Base-by-base conservation (phyloP, 2,113 vertebrate species). In the Anolis sagrei region DNA sequence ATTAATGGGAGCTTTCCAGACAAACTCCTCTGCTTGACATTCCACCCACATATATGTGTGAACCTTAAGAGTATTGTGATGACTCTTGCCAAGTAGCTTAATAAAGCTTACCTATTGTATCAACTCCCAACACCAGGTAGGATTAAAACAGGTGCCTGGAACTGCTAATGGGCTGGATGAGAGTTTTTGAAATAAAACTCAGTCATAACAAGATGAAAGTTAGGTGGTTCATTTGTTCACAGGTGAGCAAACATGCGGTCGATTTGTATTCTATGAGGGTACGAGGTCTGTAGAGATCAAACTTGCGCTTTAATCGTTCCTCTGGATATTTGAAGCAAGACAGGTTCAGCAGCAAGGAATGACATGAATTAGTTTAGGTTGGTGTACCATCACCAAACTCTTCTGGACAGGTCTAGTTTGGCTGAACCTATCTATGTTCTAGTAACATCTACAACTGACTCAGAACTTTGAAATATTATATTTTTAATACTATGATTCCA, bases 31-130 rank as follows among this genome's bases (percentile, higher is more conserved):
- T 61, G 36, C 16, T 74, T 82, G 81, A 82, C 81, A 82, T 82
- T 39, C 81, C 81, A 82, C 69, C 81, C 81, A 82, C 81, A 82
- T 82, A n/a, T 27, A 29, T 82, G 49, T 82, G 73, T 82, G 69
- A 61, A 58, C 70, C 74, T 73, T 29, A 73, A 58, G 34, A 61
- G 51, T 29, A 72, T 73, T 61, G 69, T 82, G 34, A 70, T 82
- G 32, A 73, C 13, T 39, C 69, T 39, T 82, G 81, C 81, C 81
- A 82, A 82, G 81, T 51, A n/a, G 69, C 49, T 74, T 82, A 51
- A 29, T 25, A 74, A 29, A 49, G 80, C 66, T 70, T 81, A 81
- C 48, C 44, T n/a, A 70, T 70, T 70, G 44, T 70, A 54, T 70
- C 21, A 51, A 19, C 51, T 81, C 48, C 79, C 49, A 32, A 21